phyloP scores from a whole-genome alignment of 1,140 invertebrate genomes.

The Heliconius congener region DNA sequence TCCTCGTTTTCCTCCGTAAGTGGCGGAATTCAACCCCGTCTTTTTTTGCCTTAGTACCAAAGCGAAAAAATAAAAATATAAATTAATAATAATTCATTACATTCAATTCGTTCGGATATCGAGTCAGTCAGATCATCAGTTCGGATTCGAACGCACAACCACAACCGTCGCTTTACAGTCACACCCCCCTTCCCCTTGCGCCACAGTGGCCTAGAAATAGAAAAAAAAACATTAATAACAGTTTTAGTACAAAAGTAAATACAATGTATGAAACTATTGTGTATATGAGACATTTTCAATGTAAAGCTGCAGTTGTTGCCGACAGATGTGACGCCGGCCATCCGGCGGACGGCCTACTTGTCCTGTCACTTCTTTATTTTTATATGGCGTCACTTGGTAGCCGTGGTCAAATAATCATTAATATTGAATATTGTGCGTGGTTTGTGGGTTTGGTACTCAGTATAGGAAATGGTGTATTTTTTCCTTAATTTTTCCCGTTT shows the following conservation, averaged over 20 bases:
- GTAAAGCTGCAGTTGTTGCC: background rate
- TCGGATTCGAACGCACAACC: too few relatives aligned
- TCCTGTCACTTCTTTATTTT: background rate
- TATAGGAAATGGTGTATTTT: too few relatives aligned
- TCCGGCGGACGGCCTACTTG: slow-evolving; percentile 1
- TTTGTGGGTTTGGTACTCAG: background rate
- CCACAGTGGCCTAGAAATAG: background rate
- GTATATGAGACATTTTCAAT: slow-evolving; percentile 1
- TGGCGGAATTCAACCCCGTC: too few relatives aligned
- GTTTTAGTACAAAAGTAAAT: background rate
- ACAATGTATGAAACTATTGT: slow-evolving; percentile 2
- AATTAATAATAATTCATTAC: too few relatives aligned
- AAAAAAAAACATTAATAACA: background rate
- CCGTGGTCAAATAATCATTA: background rate
- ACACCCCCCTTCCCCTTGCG: too few relatives aligned
- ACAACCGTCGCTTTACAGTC: too few relatives aligned
- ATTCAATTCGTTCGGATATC: too few relatives aligned
- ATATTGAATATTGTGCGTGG: background rate
- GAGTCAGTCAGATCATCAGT: too few relatives aligned
- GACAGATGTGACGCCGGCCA: background rate
- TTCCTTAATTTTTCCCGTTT: too few relatives aligned
- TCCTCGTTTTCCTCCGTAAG: too few relatives aligned
- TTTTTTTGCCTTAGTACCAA: too few relatives aligned
- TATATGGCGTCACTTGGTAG: background rate
- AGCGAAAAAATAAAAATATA: background rate